phyloP scores from a whole-genome alignment of 1,140 invertebrate species.

The Paraescarpia echinospica region DNA sequence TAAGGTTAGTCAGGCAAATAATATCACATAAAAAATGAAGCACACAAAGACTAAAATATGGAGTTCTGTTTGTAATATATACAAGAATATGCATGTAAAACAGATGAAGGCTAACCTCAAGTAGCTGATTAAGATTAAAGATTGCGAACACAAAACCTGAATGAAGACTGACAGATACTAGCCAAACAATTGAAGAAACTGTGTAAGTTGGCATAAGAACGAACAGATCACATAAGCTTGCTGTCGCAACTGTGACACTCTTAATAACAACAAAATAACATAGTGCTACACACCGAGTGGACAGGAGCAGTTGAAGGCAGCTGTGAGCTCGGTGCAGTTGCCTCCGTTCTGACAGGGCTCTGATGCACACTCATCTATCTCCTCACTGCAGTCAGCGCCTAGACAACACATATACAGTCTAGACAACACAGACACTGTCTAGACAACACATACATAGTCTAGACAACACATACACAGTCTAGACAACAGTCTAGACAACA shows the following conservation, averaged over 20 bases:
- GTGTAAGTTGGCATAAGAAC: too few species aligned
- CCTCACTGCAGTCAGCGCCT: slow-evolving; percentile 64
- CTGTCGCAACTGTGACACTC: too few species aligned
- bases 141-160: too few species aligned
- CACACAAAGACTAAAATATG: not conserved
- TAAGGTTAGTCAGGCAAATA: too few species aligned
- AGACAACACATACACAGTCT: not conserved
- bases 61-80: slow-evolving; percentile 13
- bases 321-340: not conserved
- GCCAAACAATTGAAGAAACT: too few species aligned
- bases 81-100: not conserved
- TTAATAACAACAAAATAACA: too few species aligned
- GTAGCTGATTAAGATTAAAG: too few species aligned
- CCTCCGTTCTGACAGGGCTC: slow-evolving; percentile 48
- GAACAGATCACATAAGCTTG: too few species aligned
- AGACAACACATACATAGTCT: not conserved
- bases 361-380: slow-evolving; percentile 62
- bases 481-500: not conserved
- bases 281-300: not conserved
- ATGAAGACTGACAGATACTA: too few species aligned
- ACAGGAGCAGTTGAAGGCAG: slow-evolving; percentile 21
- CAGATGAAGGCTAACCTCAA: too few species aligned
- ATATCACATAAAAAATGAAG: not conserved
- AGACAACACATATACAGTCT: not conserved
- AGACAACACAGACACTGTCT: slow-evolving; percentile 18